These are phyloP conservation scores for Addax nasomaculatus DNA, from an alignment of 2,113 vertebrate genomes.

Conservation along the genomic window DNA sequence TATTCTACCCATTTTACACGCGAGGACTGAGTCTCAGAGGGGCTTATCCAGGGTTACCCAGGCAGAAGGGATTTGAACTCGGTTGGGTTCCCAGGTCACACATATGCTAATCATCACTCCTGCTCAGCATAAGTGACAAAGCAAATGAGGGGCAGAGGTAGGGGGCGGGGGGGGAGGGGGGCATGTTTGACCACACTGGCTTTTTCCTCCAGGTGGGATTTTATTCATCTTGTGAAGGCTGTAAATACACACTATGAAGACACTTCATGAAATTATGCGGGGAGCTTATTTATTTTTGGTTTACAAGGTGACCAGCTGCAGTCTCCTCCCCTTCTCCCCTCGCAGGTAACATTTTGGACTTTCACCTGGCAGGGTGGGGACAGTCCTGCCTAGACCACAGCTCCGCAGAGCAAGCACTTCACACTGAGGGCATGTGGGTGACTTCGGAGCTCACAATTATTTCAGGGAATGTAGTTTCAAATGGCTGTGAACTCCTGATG, in stretches of 20 bases:
- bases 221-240: background rate
- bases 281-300: background rate
- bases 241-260: background rate
- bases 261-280: background rate
- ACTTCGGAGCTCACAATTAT: background rate
- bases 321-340: background rate
- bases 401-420: background rate
- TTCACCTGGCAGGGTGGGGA: background rate
- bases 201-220: background rate
- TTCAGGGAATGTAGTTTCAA: background rate
- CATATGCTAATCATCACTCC: rapidly evolving
- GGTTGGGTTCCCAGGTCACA: background rate
- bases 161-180: background rate
- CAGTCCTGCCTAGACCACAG: background rate
- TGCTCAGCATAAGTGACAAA: background rate
- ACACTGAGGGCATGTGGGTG: background rate
- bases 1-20: background rate
- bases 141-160: background rate
- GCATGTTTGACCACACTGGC: background rate
- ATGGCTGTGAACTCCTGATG: background rate
- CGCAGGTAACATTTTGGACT: background rate
- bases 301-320: background rate
- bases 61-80: background rate
- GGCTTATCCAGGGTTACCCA: background rate
- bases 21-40: background rate